phyloP scores from a whole-genome alignment of 2,888 invertebrate genomes.

The Colletes collaris region DNA sequence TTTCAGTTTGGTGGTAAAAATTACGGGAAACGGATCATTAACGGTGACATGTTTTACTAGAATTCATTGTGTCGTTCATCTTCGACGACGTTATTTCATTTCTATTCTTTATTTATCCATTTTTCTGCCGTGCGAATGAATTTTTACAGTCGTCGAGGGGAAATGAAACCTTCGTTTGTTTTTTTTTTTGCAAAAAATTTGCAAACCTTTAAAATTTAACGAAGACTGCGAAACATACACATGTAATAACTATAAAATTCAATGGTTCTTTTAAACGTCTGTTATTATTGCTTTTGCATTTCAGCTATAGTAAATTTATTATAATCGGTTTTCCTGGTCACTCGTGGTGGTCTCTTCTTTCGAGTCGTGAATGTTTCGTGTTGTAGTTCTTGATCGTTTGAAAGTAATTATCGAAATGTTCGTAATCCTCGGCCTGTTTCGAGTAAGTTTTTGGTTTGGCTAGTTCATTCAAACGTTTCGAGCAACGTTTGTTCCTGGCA shows the following conservation, averaged over 20 bases:
- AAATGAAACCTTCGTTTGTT: slow-evolving; percentile 20
- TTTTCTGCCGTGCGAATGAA: neutral
- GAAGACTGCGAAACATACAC: neutral
- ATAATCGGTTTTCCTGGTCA: neutral
- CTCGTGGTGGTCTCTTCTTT: slow-evolving; percentile 20
- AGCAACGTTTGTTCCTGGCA: slow-evolving; percentile 63
- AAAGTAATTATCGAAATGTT: slow-evolving; percentile 43
- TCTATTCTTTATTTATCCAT: neutral
- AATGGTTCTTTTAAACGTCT: neutral
- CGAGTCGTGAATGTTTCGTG: neutral
- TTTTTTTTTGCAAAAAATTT: neutral
- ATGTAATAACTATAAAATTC: neutral
- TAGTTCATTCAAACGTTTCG: slow-evolving; percentile 65
- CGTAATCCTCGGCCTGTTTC: neutral
- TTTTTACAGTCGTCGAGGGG: neutral
- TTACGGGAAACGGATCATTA: neutral
- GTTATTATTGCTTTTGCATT: slow-evolving; percentile 4
- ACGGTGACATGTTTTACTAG: neutral
- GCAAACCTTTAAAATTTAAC: neutral
- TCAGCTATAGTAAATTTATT: neutral
- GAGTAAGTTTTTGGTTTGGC: slow-evolving; percentile 59
- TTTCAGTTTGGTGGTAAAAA: neutral
- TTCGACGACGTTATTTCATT: neutral
- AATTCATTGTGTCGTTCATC: neutral
- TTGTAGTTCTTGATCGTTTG: slow-evolving; percentile 32